These are phyloP conservation scores for Proales similis DNA, from an alignment of 1,140 invertebrate genomes.

Conservation along the genomic window DNA sequence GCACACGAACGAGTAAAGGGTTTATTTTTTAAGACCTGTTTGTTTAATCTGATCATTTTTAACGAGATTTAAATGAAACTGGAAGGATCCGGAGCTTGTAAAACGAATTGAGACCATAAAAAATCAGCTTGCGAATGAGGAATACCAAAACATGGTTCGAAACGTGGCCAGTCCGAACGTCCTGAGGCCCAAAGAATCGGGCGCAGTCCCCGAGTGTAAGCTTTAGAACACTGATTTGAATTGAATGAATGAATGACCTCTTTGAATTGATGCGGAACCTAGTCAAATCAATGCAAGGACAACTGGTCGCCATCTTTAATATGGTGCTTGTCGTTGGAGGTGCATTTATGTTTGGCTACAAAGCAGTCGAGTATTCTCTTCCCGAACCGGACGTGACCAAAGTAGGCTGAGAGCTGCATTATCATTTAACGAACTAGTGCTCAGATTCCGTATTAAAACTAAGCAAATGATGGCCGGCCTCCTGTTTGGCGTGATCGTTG, in stretches of 20 bases:
- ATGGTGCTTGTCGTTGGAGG: constrained; percentile 3
- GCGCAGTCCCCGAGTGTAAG: constrained; percentile 8
- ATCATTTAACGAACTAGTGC: background rate
- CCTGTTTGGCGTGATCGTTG: constrained; percentile 14
- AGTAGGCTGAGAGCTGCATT: background rate
- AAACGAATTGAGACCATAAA: background rate
- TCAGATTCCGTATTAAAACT: background rate
- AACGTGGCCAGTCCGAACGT: constrained; percentile 8
- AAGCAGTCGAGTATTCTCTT: constrained; percentile 9
- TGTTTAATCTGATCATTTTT: too few relatives aligned
- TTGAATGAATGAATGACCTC: background rate
- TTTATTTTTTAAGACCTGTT: background rate
- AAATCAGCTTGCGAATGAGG: constrained; percentile 7
- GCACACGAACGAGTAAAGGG: background rate
- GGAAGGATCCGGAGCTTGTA: constrained; percentile 15
- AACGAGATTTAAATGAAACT: background rate
- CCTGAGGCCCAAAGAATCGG: background rate
- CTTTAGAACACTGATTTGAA: background rate
- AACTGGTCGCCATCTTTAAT: constrained; percentile 26
- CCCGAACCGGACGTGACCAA: background rate
- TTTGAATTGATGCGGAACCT: background rate
- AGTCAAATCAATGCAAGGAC: constrained; percentile 23
- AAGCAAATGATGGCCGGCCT: constrained; percentile 31
- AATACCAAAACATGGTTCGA: constrained; percentile 26
- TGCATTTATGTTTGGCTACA: constrained; percentile 35